Evolutionary conservation across 1,140 invertebrate species (phyloP).

Genomic region (Heliothis subflexa): DNA sequence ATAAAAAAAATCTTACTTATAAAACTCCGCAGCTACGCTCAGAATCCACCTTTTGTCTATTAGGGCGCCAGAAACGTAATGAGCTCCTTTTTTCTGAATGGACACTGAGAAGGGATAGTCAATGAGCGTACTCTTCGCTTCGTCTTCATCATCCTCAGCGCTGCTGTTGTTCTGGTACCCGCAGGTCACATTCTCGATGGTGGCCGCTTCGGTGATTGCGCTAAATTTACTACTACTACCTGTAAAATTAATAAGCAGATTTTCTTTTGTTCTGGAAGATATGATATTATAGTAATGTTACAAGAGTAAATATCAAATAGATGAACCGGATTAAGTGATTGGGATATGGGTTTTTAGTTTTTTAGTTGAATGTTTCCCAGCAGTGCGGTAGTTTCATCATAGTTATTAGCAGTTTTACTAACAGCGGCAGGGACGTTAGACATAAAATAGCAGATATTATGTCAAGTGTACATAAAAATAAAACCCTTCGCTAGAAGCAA

Average conservation of each 20-base stretch:
- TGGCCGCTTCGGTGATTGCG: not conserved
- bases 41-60: constrained; percentile 70
- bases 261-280: not conserved
- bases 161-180: constrained; percentile 37
- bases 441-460: no score
- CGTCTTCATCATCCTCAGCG: constrained; percentile 17
- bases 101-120: constrained; percentile 71
- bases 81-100: constrained; percentile 68
- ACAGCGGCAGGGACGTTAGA: no score
- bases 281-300: not conserved
- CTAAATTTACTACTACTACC: not conserved
- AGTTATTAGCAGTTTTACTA: no score
- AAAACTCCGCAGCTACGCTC: constrained; percentile 68
- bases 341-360: no score
- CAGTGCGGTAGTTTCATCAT: no score
- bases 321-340: no score
- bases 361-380: no score
- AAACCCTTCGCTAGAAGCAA: no score
- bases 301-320: not conserved
- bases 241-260: not conserved
- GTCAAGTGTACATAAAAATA: no score
- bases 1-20: constrained; percentile 62
- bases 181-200: constrained; percentile 18
- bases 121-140: constrained; percentile 43
- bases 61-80: constrained; percentile 72